phyloP scores from a whole-genome alignment of 2,113 vertebrate genomes.

The Falcunculus frontatus region DNA sequence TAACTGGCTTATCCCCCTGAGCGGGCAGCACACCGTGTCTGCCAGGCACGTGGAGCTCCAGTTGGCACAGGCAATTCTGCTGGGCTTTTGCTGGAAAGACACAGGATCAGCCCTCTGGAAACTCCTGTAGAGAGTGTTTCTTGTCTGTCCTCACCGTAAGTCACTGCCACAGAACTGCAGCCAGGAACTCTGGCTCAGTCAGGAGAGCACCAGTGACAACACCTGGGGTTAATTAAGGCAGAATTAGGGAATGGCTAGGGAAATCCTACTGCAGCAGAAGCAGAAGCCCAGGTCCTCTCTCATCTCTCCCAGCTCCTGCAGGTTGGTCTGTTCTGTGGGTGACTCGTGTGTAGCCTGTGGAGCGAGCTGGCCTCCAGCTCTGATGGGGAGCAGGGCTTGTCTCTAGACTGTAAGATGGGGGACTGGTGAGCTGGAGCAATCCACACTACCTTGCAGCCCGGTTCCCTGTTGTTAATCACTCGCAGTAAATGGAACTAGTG shows the following conservation, averaged over 20 bases:
- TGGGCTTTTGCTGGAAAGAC: background rate
- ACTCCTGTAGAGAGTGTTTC: background rate
- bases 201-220: background rate
- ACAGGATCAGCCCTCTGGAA: background rate
- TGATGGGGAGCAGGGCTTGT: accelerated
- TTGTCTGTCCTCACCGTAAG: background rate
- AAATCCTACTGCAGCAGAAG: background rate
- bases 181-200: background rate
- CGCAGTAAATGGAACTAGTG: background rate
- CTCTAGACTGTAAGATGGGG: background rate
- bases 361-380: background rate
- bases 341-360: background rate
- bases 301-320: background rate
- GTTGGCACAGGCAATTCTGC: background rate
- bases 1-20: background rate
- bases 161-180: background rate
- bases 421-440: background rate
- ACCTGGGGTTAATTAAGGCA: background rate
- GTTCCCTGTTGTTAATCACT: background rate
- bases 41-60: background rate
- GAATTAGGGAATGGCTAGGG: background rate
- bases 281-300: background rate
- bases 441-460: background rate
- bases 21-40: background rate
- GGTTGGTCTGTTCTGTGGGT: background rate